These are phyloP conservation scores for Zosterops hypoxanthus DNA, from an alignment of 2,113 vertebrate genomes.

Conservation along the genomic window DNA sequence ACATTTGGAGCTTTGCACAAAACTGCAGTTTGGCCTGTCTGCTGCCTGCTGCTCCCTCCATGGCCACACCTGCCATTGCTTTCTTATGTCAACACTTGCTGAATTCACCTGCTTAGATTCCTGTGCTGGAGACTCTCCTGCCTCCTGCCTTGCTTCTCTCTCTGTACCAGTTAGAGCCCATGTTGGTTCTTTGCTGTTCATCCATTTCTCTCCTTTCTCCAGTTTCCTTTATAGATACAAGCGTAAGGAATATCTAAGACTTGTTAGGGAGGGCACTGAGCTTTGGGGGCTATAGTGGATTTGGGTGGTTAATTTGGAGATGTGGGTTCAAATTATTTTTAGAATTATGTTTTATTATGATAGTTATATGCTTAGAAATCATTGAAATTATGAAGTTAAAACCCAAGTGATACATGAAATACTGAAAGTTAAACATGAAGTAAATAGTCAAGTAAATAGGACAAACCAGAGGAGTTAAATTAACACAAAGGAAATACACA, in stretches of 20 bases:
- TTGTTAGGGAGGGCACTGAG: neutral
- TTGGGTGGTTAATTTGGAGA: neutral
- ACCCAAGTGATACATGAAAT: accelerated
- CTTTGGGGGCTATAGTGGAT: neutral
- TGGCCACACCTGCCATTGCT: accelerated
- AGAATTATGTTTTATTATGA: neutral
- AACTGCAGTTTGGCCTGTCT: neutral
- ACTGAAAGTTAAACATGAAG: neutral
- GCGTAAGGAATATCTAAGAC: neutral
- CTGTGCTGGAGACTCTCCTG: neutral
- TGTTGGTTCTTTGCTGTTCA: neutral
- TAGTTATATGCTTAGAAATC: neutral
- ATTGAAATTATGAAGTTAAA: neutral
- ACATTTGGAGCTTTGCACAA: neutral
- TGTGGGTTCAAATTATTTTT: neutral
- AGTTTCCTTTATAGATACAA: neutral
- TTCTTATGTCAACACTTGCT: accelerated
- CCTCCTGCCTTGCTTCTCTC: neutral
- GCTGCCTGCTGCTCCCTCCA: neutral
- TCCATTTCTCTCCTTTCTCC: neutral
- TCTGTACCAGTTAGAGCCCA: accelerated
- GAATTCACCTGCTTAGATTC: neutral
- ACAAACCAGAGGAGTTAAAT: neutral
- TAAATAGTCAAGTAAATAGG: neutral
- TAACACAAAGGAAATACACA: neutral